These are phyloP conservation scores for Orchestes rusci DNA, from an alignment of 2,888 invertebrate species.

Conservation along the genomic window DNA sequence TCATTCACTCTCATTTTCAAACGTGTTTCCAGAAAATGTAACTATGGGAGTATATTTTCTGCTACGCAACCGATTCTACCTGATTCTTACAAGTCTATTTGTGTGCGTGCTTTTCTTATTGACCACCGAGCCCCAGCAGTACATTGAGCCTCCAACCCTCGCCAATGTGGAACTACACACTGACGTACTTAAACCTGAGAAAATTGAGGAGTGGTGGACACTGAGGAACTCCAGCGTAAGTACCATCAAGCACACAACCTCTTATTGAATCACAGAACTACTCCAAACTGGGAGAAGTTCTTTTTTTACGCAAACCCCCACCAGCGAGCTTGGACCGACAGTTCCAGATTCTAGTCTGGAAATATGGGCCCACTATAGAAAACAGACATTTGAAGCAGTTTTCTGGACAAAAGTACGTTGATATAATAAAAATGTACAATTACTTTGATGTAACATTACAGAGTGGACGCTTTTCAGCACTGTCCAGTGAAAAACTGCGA, in stretches of 20 bases:
- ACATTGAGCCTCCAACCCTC: not conserved
- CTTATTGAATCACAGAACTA: no score
- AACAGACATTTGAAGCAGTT: slow-evolving; percentile 50
- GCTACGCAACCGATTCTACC: not conserved
- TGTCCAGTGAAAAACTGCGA: slow-evolving; percentile 59
- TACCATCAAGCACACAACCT: no score
- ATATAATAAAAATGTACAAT: not conserved
- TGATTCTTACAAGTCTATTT: not conserved
- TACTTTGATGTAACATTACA: no score
- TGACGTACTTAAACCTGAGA: slow-evolving; percentile 2
- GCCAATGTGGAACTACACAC: slow-evolving; percentile 1
- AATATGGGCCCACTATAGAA: slow-evolving; percentile 50
- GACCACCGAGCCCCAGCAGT: not conserved
- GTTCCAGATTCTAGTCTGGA: slow-evolving; percentile 54
- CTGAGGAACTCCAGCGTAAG: slow-evolving; percentile 7
- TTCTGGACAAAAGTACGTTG: slow-evolving; percentile 39
- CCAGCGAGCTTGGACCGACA: slow-evolving; percentile 30
- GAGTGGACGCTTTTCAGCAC: slow-evolving; percentile 48
- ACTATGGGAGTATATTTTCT: slow-evolving; percentile 25
- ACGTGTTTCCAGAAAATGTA: slow-evolving; percentile 26
- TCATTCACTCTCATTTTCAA: not conserved
- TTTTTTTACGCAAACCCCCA: slow-evolving; percentile 27
- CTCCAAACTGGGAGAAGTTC: slow-evolving; percentile 43
- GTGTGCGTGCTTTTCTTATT: not conserved
- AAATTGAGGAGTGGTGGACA: slow-evolving; percentile 21